phyloP scores from a whole-genome alignment of 1,140 invertebrate species.

The Zaprionus capensis region DNA sequence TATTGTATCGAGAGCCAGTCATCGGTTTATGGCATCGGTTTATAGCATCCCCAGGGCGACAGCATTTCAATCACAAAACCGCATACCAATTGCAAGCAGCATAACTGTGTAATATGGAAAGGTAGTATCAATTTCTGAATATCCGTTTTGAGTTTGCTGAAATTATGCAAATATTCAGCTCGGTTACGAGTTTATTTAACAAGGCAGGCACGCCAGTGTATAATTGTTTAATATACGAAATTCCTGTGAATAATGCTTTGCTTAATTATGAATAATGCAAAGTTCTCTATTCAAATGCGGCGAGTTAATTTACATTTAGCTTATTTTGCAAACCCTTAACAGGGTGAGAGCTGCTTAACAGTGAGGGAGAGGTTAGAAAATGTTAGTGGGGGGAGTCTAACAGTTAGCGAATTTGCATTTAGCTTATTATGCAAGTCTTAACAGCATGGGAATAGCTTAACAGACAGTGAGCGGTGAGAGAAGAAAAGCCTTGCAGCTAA shows the following conservation, averaged over 20 bases:
- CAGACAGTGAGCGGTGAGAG: not conserved
- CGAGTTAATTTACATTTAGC: not conserved
- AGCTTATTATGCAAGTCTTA: not conserved
- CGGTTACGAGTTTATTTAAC: not conserved
- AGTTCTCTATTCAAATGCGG: not conserved
- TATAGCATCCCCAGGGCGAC: not conserved
- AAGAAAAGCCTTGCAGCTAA: not conserved
- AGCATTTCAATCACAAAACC: slow-evolving; percentile 1
- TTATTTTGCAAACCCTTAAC: not conserved
- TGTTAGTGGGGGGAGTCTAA: not conserved
- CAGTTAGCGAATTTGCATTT: not conserved
- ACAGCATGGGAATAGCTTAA: not conserved
- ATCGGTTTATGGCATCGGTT: slow-evolving; percentile 9
- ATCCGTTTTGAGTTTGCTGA: not conserved
- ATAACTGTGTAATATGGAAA: not conserved
- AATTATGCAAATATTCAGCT: not conserved
- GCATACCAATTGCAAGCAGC: not conserved
- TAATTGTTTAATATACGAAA: not conserved
- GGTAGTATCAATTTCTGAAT: not conserved
- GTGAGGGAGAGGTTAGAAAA: not conserved
- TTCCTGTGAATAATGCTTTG: not conserved
- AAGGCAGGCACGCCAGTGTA: not conserved
- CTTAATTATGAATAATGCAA: not conserved
- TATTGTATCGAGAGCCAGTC: not conserved
- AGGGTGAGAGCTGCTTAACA: not conserved